Evolutionary conservation across 2,113 vertebrate species (phyloP), one percentile per base, ranked within the genome.

Genomic region (Calonectris borealis): DNA sequence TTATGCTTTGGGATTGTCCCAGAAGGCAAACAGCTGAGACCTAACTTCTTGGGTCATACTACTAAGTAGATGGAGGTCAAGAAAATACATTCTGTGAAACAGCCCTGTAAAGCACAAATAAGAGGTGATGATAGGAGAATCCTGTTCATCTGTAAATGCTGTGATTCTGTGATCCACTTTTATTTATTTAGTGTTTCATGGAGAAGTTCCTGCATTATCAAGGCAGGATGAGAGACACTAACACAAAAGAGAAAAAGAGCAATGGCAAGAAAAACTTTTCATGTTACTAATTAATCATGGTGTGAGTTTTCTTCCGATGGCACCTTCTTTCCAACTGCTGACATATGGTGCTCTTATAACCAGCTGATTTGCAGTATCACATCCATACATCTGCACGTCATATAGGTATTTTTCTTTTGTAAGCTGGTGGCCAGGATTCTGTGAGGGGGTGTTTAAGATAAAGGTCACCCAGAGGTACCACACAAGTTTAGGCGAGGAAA

Each of bases 311-410:
- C 62, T 88, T 97, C 46, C 73, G 90, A 13, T 48, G n/a, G 29
- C 40, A 76, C 38, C 54, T 93, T 90, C 66, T 80, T 91, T 94
- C 82, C 78, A 88, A 36, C 11, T 10, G 21, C 85, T 90, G 90
- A 38, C 88, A 94, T 95, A 94, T 38, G 85, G 88, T 90, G 52
- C 55, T 93, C 49, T 46, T 32, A 57, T n/a, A 90, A 66, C 34
- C 72, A 77, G 52, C 26, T 96, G 65, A 92, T 92, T 75, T 60
- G 58, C 42, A 68, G 40, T 36, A 68, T 40, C 68, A 81, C 32
- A 58, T 58, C 66, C 46, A 54, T 80, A 78, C 6, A 86, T 78
- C 72, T 94, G 60, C 60, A 72, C 69, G 61, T 72, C 83, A 82
- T 34, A 49, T 2, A 68, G 17, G 9, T 54, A 12, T 57, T 92